Base-by-base conservation (phyloP, 2,888 invertebrate genomes). In the Rhagophthalmus giganteus region DNA sequence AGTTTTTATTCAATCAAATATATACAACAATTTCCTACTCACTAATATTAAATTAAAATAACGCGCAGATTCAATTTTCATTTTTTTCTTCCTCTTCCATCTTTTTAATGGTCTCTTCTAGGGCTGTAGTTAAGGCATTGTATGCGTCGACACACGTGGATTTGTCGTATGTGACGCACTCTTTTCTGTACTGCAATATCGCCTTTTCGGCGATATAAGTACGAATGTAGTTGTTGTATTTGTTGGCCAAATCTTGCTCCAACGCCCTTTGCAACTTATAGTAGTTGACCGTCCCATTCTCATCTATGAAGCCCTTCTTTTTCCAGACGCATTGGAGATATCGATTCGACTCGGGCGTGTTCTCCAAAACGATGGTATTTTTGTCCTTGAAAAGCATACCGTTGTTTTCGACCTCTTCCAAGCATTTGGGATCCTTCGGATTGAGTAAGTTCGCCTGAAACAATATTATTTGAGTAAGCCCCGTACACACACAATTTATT, bases 71-170 rank as follows among this genome's bases (percentile, higher is more conserved):
- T n/a, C n/a, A n/a, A n/a, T n/a, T n/a, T n/a, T n/a, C n/a, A n/a
- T n/a, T n/a, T n/a, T n/a, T n/a, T n/a, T n/a, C 9, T 12, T 37
- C 25, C 1, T 37, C 25, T 7, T 24, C 2, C 3, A 37, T 8
- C 12, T 7, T 8, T 25, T 37, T 10, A 8, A 12, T 11, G 12
- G 12, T 25, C 2, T n/a, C 25, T 2, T 24, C 12, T 2, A 37
- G 7, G 6, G 1, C n/a, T 11, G 2, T 37, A 2, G n/a, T 3
- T 4, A 41, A 2, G 11, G 46, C 46, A n/a, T 52, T 52, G 9
- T 46, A 52, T 16, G 35, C 26, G 14, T 46, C 46, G 2, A 46
- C 32, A 16, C 26, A 30, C 7, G 34, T 26, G 7, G 46, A 46
- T 4, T 45, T 45, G 14, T 35, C 11, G 28, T 35, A 11, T 12